These are phyloP conservation scores for Agrochola lota DNA, from an alignment of 2,888 invertebrate species.

Conservation along the genomic window DNA sequence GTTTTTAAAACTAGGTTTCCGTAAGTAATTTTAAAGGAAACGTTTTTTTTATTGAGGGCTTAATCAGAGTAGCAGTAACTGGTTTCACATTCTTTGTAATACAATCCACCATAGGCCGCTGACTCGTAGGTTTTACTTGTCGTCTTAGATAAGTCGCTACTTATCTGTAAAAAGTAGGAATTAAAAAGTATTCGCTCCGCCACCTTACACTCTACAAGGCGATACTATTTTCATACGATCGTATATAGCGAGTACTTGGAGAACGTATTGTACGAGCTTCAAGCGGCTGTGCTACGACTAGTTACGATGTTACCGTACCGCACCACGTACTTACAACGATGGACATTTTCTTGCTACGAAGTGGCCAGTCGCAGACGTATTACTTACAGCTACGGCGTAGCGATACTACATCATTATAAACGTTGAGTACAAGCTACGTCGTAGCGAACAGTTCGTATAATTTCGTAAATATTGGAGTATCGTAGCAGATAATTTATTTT, in stretches of 20 bases:
- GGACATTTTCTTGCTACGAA: constrained; percentile 9
- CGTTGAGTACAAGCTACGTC: constrained; percentile 16
- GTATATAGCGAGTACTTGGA: constrained; percentile 24
- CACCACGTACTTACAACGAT: constrained; percentile 8
- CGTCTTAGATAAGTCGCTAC: too few species aligned
- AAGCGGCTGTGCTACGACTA: constrained; percentile 4
- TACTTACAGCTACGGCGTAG: constrained; percentile 14
- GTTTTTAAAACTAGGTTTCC: neutral
- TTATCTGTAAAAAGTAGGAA: too few species aligned
- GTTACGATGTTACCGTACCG: constrained; percentile 21
- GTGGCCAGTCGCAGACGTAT: neutral
- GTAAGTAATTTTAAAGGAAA: neutral
- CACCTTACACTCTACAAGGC: constrained; percentile 14
- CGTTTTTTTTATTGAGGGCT: neutral
- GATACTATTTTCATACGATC: constrained; percentile 17
- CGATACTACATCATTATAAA: neutral
- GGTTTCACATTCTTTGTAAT: neutral
- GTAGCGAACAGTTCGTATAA: too few species aligned
- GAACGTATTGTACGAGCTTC: constrained; percentile 14
- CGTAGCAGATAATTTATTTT: neutral
- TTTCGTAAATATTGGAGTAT: constrained; percentile 6
- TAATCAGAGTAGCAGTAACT: neutral
- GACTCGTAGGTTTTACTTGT: too few species aligned
- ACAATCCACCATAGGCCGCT: too few species aligned
- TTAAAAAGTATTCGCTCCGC: neutral